Evolutionary conservation across 2,888 invertebrate species (phyloP), one percentile per base, ranked within the genome.

Genomic region (Myopa testacea): DNA sequence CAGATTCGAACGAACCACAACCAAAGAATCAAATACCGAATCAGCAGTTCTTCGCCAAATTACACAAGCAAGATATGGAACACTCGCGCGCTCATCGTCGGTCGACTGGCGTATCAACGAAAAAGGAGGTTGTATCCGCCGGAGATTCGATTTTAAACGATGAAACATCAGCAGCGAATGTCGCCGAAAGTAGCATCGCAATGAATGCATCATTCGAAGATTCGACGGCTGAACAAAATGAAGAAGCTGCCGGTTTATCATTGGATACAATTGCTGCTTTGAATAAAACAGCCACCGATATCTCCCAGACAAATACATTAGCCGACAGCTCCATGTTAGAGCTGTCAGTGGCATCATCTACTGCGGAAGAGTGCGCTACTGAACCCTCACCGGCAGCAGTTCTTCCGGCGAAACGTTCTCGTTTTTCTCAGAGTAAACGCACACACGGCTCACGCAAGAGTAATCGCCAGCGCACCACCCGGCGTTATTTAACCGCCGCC

Each of bases 1-100:
- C 93, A 16, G 93, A 93, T 0, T 90, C 90, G n/a, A 91, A 91
- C 78, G 88, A 88, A 63, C 82, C 86, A 0, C 79, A 84, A 4
- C 88, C 89, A 0, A 90, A 88, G 78, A 89, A 89, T 79, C 89
- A 89, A 82, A 87, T 89, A 76, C 87, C 89, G 38, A 89, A 89
- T 82, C 87, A 88, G 79, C 85, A 90, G 82, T 86, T 90, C 86
- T 85, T 87, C 85, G 87, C 91, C 82, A 85, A 91, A 87, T 79
- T 89, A 83, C 85, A 90, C 81, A 86, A 90, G 84, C 87, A 89
- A 78, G 89, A 89, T 55, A 52, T 89, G 1, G 86, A 87, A 71
- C 85, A 85, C 38, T 85, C 88, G 4, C 85, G 88, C 50, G 82
- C 86, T 0, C 84, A 84, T 80, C 83, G 87, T 1, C 84, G 84